Percentiles rank a stretch among this genome's conserved stretches.
Evolutionary conservation across 2,888 invertebrate species (phyloP).

Genomic region (Acanthosepion pharaonis): DNA sequence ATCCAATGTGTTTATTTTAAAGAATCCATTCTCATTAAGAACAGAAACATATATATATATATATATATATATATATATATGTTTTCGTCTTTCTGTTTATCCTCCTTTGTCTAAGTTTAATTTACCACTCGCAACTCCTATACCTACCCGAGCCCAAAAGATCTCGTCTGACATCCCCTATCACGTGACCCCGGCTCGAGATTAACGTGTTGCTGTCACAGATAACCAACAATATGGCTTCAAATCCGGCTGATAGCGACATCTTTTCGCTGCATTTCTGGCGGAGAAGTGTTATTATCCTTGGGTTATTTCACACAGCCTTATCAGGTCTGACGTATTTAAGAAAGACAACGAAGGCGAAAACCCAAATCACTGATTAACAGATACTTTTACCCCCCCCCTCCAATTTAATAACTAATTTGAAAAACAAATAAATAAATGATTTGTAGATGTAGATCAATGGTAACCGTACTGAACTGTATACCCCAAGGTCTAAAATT

Average conservation of each 20-base stretch:
- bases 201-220: not conserved
- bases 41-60: not conserved
- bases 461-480: too few relatives aligned
- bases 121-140: too few relatives aligned
- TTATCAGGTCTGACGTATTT: not conserved
- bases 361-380: conserved; percentile 2
- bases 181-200: conserved; percentile 8
- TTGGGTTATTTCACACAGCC: not conserved
- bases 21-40: too few relatives aligned
- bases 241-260: conserved; percentile 10
- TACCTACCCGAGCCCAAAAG: not conserved
- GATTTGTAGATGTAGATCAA: too few relatives aligned
- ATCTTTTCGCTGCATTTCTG: not conserved
- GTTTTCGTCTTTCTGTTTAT: not conserved
- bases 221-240: conserved; percentile 33
- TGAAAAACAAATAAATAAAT: not conserved
- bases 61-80: not conserved
- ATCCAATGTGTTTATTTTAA: too few relatives aligned
- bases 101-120: not conserved
- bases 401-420: not conserved
- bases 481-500: too few relatives aligned
- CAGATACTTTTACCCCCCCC: not conserved
- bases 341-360: not conserved
- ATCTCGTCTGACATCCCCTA: conserved; percentile 22
- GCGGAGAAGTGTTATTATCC: not conserved